A percentile compares a stretch with the other conserved stretches of the same genome.
Evolutionary conservation across 2,888 invertebrate species (phyloP).

Genomic region (Ormyrus nitidulus): DNA sequence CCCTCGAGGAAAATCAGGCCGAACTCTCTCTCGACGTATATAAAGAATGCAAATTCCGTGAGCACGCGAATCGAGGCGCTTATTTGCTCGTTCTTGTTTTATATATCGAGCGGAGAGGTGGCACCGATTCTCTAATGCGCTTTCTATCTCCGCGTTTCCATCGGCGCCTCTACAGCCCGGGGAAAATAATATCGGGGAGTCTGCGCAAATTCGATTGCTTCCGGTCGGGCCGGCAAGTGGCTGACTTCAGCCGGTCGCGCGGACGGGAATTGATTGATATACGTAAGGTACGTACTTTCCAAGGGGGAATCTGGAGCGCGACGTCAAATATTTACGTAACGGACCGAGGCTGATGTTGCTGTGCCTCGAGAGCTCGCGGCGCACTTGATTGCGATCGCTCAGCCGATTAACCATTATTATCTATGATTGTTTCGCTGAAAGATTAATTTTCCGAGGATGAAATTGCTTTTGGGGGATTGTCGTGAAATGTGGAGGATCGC

Average conservation of each 20-base stretch:
- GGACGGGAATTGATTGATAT: constrained; percentile 33
- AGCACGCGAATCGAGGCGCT: constrained; percentile 5
- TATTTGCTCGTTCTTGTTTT: constrained; percentile 29
- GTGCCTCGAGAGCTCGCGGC: too few relatives aligned
- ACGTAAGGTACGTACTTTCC: constrained; percentile 9
- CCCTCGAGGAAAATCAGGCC: constrained; percentile 38
- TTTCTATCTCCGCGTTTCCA: not conserved
- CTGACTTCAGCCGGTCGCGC: constrained; percentile 5
- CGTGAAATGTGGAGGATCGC: too few relatives aligned
- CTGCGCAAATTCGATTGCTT: constrained; percentile 32
- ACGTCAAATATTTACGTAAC: constrained; percentile 2
- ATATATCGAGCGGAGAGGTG: not conserved
- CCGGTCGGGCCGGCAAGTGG: constrained; percentile 1
- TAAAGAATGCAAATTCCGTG: constrained; percentile 39
- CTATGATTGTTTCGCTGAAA: too few relatives aligned
- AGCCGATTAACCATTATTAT: too few relatives aligned
- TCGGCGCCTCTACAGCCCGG: not conserved
- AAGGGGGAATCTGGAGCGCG: not conserved
- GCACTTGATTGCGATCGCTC: not conserved
- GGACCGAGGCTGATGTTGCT: too few relatives aligned
- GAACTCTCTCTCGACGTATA: constrained; percentile 24
- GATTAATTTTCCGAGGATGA: too few relatives aligned
- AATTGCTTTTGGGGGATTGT: too few relatives aligned
- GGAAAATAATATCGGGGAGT: not conserved
- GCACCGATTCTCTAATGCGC: not conserved